These are phyloP conservation scores for Chelon labrosus DNA, from an alignment of 2,797 vertebrate species.

Conservation along the genomic window DNA sequence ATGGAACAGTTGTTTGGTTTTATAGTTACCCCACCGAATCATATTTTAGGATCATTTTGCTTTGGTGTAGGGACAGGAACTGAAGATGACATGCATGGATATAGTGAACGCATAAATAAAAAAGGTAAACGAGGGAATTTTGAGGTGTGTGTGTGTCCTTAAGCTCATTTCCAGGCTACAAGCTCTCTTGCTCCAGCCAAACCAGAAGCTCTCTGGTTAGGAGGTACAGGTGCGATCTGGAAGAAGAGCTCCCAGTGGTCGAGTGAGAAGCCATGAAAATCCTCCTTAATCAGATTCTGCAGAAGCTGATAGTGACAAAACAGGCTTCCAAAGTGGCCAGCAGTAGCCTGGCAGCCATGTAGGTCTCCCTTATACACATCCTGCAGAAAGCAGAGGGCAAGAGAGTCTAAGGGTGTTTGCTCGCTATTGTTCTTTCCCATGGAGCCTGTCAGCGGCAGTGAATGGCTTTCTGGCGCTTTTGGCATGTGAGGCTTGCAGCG, in stretches of 20 bases:
- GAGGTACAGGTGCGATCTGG: constrained; percentile 36
- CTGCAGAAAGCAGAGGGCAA: constrained; percentile 49
- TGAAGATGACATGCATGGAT: neutral
- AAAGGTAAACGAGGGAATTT: neutral
- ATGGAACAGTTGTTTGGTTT: neutral
- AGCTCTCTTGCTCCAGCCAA: constrained; percentile 26
- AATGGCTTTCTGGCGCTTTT: constrained; percentile 48
- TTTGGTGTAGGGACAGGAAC: neutral
- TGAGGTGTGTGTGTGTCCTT: neutral
- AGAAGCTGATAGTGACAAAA: constrained; percentile 42
- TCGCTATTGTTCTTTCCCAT: constrained; percentile 49
- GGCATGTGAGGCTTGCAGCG: constrained; percentile 43
- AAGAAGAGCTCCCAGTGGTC: constrained; percentile 30
- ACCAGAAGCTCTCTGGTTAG: constrained; percentile 25
- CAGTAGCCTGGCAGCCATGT: constrained; percentile 43
- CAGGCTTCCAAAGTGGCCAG: constrained; percentile 32
- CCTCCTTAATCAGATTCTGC: constrained; percentile 67
- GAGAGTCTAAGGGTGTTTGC: constrained; percentile 29
- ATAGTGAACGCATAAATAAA: neutral
- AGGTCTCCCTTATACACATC: constrained; percentile 34
- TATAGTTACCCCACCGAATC: too few species aligned
- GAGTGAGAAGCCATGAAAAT: constrained; percentile 37
- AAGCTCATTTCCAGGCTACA: constrained; percentile 15
- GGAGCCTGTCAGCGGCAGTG: constrained; percentile 37
- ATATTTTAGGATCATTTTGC: neutral